These are phyloP conservation scores for Oxystoma pomonae DNA, from an alignment of 2,888 invertebrate species.

Conservation along the genomic window DNA sequence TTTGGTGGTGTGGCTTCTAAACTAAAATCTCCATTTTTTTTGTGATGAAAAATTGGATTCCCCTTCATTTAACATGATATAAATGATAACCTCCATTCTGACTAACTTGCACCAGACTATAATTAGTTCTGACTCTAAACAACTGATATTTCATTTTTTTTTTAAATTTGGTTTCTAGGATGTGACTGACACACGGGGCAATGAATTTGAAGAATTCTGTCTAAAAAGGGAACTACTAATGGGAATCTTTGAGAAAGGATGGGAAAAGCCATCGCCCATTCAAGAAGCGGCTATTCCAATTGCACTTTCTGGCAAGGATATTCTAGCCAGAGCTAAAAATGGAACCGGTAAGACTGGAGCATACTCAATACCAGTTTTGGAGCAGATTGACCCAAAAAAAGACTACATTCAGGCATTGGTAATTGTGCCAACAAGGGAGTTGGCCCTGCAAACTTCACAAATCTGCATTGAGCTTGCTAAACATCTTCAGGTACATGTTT, in stretches of 20 bases:
- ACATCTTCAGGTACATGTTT: conserved; percentile 67
- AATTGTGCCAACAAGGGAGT: conserved; percentile 97
- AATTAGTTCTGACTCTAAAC: not conserved
- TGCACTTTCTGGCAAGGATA: conserved; percentile 95
- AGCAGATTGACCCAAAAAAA: conserved; percentile 86
- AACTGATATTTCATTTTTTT: conserved; percentile 1
- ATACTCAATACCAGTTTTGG: conserved; percentile 97
- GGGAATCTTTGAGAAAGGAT: conserved; percentile 99
- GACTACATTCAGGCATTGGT: conserved; percentile 96
- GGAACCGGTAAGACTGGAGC: conserved; percentile 99
- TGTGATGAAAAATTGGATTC: conserved; percentile 43
- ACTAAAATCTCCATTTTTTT: conserved; percentile 10
- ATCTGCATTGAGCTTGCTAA: conserved; percentile 98
- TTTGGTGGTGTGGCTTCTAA: not conserved
- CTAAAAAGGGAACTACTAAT: conserved; percentile 94
- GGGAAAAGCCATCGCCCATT: conserved; percentile 99
- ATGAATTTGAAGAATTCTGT: conserved; percentile 99
- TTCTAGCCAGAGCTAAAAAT: conserved; percentile 98
- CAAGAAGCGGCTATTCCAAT: conserved; percentile 99
- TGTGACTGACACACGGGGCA: conserved; percentile 98
- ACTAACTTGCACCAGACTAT: conserved; percentile 14
- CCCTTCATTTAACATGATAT: conserved; percentile 42
- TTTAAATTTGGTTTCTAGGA: conserved; percentile 56
- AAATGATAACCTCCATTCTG: conserved; percentile 41
- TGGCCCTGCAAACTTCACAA: conserved; percentile 98